These are phyloP conservation scores for Scrobipalpa atriplicella DNA, from an alignment of 2,888 invertebrate species.

Conservation along the genomic window DNA sequence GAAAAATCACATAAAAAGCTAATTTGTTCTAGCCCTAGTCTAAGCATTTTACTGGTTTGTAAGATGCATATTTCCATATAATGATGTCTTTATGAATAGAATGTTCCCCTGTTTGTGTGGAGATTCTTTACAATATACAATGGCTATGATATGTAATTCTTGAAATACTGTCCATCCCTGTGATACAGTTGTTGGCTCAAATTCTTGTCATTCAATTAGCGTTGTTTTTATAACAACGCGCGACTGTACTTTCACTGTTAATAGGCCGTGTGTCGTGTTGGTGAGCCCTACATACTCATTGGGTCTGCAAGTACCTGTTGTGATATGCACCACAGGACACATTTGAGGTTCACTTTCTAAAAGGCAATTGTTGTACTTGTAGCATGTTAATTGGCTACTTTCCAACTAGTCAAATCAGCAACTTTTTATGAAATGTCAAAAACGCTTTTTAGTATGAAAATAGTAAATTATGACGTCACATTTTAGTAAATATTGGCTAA, in stretches of 20 bases:
- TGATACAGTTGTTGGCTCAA: neutral
- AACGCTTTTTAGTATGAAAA: too few relatives aligned
- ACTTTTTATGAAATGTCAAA: too few relatives aligned
- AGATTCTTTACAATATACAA: neutral
- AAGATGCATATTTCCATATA: neutral
- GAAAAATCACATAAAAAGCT: too few relatives aligned
- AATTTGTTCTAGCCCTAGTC: too few relatives aligned
- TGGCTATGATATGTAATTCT: conserved; percentile 1
- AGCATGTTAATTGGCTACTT: neutral
- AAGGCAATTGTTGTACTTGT: conserved; percentile 11
- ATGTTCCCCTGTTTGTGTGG: neutral
- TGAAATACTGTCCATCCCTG: neutral
- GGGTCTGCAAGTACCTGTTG: conserved; percentile 39
- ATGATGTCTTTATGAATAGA: neutral
- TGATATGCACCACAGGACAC: conserved; percentile 21
- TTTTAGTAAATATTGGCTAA: too few relatives aligned
- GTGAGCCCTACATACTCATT: conserved; percentile 52
- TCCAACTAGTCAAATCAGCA: too few relatives aligned
- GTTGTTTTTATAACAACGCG: neutral
- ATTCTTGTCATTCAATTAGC: conserved; percentile 13
- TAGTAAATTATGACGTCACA: too few relatives aligned
- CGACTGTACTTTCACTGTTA: conserved; percentile 47
- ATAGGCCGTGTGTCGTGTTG: conserved; percentile 36
- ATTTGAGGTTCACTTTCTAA: conserved; percentile 20
- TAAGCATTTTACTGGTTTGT: too few relatives aligned